Conservation (phyloP, 2,797 vertebrate species). For the Mico argentatus region DNA sequence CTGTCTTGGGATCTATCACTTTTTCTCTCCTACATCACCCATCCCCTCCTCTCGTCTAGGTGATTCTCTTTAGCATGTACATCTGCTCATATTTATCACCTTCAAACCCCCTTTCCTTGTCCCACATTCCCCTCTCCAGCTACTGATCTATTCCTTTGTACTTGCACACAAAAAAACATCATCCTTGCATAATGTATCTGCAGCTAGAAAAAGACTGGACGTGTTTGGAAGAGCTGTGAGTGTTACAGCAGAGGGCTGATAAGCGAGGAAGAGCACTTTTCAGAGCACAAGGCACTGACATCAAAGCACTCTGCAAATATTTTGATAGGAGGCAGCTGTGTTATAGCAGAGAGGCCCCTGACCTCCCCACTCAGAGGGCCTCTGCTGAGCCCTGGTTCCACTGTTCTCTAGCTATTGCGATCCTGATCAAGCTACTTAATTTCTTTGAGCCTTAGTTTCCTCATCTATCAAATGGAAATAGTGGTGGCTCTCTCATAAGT, state of each 20-base stretch:
- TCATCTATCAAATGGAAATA: background rate
- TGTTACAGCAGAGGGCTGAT: conserved; percentile 49
- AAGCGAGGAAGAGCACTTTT: conserved; percentile 22
- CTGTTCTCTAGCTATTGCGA: background rate
- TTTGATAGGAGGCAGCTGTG: conserved; percentile 67
- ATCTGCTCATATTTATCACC: background rate
- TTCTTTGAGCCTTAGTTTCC: conserved; percentile 17
- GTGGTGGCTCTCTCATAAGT: background rate
- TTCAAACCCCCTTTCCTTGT: background rate
- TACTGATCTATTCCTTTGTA: background rate
- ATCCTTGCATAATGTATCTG: background rate
- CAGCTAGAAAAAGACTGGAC: conserved; percentile 14
- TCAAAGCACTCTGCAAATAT: conserved; percentile 71
- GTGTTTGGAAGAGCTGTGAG: conserved; percentile 57
- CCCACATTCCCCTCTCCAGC: background rate
- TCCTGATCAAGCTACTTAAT: background rate
- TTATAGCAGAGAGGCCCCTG: background rate
- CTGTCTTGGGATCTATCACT: background rate
- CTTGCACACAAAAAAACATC: background rate
- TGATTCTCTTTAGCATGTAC: background rate
- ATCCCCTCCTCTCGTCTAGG: background rate
- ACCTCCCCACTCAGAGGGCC: background rate
- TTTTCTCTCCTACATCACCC: background rate
- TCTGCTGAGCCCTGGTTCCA: background rate
- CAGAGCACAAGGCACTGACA: conserved; percentile 43